Conservation (phyloP, 1,140 invertebrate species). For the Lethrus apterus region DNA sequence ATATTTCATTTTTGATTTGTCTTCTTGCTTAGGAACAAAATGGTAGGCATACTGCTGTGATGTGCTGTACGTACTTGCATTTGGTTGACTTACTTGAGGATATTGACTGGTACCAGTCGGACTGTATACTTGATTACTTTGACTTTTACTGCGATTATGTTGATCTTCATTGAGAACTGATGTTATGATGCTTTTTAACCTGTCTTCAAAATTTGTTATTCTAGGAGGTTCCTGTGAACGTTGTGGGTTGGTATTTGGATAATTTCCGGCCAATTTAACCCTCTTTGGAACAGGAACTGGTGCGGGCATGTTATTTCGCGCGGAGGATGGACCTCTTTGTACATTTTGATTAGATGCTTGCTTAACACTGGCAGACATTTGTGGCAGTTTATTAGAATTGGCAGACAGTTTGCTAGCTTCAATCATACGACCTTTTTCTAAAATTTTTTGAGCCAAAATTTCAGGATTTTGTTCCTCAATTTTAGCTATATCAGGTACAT, state of each 20-base stretch:
- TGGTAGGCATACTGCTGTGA: slow-evolving; percentile 8
- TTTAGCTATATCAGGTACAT: slow-evolving; percentile 80
- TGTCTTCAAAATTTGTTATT: slow-evolving; percentile 82
- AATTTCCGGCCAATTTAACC: not conserved
- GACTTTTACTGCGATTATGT: slow-evolving; percentile 29
- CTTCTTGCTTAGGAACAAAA: slow-evolving; percentile 17
- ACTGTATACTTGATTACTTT: slow-evolving; percentile 14
- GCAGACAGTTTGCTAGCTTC: slow-evolving; percentile 65
- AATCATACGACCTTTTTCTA: slow-evolving; percentile 80
- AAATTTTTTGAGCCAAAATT: slow-evolving; percentile 78
- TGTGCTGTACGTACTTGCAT: not conserved
- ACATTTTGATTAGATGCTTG: slow-evolving; percentile 12
- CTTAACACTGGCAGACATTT: slow-evolving; percentile 18
- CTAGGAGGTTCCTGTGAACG: slow-evolving; percentile 64
- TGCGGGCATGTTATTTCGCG: slow-evolving; percentile 34
- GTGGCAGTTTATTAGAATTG: slow-evolving; percentile 21
- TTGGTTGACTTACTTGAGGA: not conserved
- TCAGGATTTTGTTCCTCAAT: slow-evolving; percentile 89
- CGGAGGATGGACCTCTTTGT: slow-evolving; percentile 20
- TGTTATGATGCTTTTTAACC: slow-evolving; percentile 87
- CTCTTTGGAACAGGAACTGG: slow-evolving; percentile 25
- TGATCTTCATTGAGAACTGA: slow-evolving; percentile 82
- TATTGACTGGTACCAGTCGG: slow-evolving; percentile 2
- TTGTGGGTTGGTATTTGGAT: slow-evolving; percentile 16
- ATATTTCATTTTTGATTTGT: slow-evolving; percentile 21